Evolutionary conservation across 1,140 invertebrate genomes (phyloP).

Genomic region (Homalodisca vitripennis): DNA sequence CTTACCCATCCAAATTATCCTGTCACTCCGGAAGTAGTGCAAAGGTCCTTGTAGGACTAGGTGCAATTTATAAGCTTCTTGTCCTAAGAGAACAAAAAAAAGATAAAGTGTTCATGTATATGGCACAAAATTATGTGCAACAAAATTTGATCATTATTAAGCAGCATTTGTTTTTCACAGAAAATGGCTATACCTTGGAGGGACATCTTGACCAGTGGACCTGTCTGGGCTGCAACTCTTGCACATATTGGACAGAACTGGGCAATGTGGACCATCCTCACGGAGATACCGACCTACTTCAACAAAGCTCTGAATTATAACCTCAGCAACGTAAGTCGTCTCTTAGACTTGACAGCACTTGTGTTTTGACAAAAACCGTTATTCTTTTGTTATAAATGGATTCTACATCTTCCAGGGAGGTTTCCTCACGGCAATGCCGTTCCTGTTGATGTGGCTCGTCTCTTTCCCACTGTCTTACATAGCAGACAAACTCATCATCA

Average conservation of each 20-base stretch:
- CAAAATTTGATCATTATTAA: no score
- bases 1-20: no score
- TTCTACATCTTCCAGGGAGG: constrained; percentile 60
- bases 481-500: constrained; percentile 48
- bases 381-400: not conserved
- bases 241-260: constrained; percentile 63
- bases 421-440: constrained; percentile 75
- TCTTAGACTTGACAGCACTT: not conserved
- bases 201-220: constrained; percentile 43
- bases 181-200: constrained; percentile 46
- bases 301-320: constrained; percentile 74
- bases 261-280: constrained; percentile 90
- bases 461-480: constrained; percentile 46
- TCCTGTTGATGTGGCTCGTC: constrained; percentile 58
- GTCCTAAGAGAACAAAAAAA: no score
- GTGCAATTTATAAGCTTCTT: no score
- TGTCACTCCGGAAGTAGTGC: no score
- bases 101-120: no score
- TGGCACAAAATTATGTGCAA: no score
- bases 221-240: constrained; percentile 58
- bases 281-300: constrained; percentile 89
- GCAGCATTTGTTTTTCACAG: no score
- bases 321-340: constrained; percentile 65
- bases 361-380: not conserved
- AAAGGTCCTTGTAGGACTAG: no score